These are phyloP conservation scores for Drosophila meridiana DNA, from an alignment of 2,888 invertebrate genomes.

Conservation along the genomic window DNA sequence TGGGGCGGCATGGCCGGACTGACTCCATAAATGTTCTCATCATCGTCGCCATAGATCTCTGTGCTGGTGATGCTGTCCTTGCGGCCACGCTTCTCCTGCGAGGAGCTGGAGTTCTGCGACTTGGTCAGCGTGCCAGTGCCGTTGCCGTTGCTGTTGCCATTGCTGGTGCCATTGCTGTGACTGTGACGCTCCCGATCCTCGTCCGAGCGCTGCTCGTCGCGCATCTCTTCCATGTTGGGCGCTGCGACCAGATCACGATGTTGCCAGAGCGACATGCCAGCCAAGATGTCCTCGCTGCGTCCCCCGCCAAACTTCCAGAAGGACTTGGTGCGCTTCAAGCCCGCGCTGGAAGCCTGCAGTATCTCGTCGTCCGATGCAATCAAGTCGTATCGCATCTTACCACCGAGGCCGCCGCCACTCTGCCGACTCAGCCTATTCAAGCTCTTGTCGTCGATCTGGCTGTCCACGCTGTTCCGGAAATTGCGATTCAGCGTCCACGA, in stretches of 20 bases:
- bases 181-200: constrained; percentile 50
- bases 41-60: constrained; percentile 80
- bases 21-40: constrained; percentile 83
- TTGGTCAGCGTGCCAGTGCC: constrained; percentile 76
- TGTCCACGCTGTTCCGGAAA: constrained; percentile 83
- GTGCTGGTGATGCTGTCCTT: constrained; percentile 83
- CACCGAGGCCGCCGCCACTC: constrained; percentile 49
- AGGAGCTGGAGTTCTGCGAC: constrained; percentile 76
- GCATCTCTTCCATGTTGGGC: constrained; percentile 77
- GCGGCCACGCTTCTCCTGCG: constrained; percentile 77
- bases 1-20: constrained; percentile 62
- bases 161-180: constrained; percentile 55
- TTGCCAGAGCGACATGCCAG: constrained; percentile 95
- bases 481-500: constrained; percentile 84
- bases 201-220: constrained; percentile 59
- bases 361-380: constrained; percentile 84
- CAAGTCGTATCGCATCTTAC: constrained; percentile 82
- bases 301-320: constrained; percentile 92
- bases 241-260: constrained; percentile 91
- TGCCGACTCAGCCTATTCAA: constrained; percentile 70
- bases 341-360: constrained; percentile 86
- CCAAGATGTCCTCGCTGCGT: constrained; percentile 90
- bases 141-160: constrained; percentile 59
- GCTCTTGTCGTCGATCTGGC: constrained; percentile 82
- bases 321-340: constrained; percentile 92